Conservation (phyloP, 1,140 invertebrate species). For the Leptopilina clavipes region DNA sequence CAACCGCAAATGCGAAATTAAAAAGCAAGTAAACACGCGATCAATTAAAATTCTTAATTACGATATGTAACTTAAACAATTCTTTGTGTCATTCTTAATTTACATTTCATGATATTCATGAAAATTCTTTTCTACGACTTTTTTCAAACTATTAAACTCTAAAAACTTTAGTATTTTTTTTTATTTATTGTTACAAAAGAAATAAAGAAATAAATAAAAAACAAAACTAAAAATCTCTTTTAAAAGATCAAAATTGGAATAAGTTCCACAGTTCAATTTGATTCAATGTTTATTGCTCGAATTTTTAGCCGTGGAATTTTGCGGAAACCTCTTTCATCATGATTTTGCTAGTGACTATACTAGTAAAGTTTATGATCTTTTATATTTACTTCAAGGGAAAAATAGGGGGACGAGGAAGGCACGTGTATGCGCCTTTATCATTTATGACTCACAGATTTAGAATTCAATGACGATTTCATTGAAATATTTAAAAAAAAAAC, state of each 20-base stretch:
- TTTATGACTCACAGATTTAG: background rate
- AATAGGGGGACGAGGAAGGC: background rate
- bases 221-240: background rate
- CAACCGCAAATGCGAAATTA: background rate
- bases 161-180: no score
- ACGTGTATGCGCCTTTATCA: background rate
- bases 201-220: no score
- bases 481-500: background rate
- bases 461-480: background rate
- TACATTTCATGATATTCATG: no score
- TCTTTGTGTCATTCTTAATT: no score
- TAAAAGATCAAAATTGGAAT: no score
- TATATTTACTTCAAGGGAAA: slow-evolving; percentile 18
- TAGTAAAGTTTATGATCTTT: slow-evolving; percentile 24
- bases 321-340: slow-evolving; percentile 23
- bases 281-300: background rate
- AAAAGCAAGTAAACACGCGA: background rate
- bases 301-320: slow-evolving; percentile 4
- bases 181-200: no score
- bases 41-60: slow-evolving; percentile 2
- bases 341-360: background rate
- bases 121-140: no score
- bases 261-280: background rate
- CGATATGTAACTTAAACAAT: no score
- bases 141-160: no score